Conservation (phyloP, 1,140 invertebrate genomes). For the Eumeta japonica region DNA sequence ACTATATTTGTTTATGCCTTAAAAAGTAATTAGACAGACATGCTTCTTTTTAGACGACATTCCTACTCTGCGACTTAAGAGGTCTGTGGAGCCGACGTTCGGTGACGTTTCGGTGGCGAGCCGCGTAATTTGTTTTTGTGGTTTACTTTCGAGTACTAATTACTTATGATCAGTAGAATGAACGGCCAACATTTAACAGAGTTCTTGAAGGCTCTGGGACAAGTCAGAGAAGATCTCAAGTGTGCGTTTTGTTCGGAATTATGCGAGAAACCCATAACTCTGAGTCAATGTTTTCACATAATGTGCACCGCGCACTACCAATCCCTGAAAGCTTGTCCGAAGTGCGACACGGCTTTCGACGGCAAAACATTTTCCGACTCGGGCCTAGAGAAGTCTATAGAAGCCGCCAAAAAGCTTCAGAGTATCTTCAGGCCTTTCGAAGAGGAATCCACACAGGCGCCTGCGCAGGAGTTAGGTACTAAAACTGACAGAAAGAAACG, state of each 20-base stretch:
- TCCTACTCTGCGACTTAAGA: no score
- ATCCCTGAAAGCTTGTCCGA: slow-evolving; percentile 28
- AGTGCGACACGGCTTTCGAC: slow-evolving; percentile 26
- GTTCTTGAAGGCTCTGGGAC: slow-evolving; percentile 34
- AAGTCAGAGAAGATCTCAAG: slow-evolving; percentile 33
- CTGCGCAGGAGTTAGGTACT: background rate
- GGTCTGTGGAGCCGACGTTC: no score
- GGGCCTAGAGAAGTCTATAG: slow-evolving; percentile 18
- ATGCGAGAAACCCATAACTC: slow-evolving; percentile 32
- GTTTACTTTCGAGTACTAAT: no score
- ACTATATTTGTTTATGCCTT: no score
- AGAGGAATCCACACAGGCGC: slow-evolving; percentile 6
- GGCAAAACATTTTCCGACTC: slow-evolving; percentile 24
- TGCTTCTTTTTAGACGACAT: no score
- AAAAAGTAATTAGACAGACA: no score
- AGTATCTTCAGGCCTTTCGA: slow-evolving; percentile 24
- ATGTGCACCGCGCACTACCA: slow-evolving; percentile 38
- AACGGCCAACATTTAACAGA: no score
- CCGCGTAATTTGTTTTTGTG: no score
- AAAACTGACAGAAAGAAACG: background rate
- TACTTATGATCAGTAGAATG: no score
- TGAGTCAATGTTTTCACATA: slow-evolving; percentile 43
- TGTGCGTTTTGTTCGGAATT: slow-evolving; percentile 37
- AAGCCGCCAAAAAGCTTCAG: slow-evolving; percentile 24
- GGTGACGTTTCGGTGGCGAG: no score